Percentiles rank a stretch among this genome's conserved stretches.
Conservation (phyloP, 2,888 invertebrate genomes). For the Epiblema foenella region DNA sequence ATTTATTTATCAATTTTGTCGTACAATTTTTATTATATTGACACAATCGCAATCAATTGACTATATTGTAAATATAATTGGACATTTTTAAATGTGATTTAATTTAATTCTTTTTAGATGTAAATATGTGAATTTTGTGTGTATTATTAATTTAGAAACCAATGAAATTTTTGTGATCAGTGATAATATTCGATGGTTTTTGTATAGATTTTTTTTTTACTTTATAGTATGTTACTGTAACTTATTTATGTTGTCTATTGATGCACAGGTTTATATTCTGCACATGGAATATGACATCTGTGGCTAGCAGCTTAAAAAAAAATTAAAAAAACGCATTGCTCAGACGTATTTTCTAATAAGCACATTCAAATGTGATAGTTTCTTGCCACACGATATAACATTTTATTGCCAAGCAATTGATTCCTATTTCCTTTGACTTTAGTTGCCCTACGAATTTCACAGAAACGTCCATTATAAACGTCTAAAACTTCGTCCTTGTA, state of each 20-base stretch:
- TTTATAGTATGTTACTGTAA: conserved; percentile 72
- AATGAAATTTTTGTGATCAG: conserved; percentile 73
- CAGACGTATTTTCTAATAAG: conserved; percentile 51
- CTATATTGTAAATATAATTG: conserved; percentile 73
- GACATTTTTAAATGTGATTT: conserved; percentile 69
- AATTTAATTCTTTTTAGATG: conserved; percentile 71
- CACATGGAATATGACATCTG: conserved; percentile 58
- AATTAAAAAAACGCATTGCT: conserved; percentile 53
- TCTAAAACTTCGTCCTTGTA: conserved; percentile 80
- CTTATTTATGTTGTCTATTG: conserved; percentile 55
- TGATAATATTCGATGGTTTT: conserved; percentile 70
- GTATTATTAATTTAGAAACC: conserved; percentile 65
- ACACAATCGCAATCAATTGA: conserved; percentile 40
- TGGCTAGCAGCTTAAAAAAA: conserved; percentile 45
- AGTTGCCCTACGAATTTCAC: conserved; percentile 58
- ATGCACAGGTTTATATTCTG: conserved; percentile 61
- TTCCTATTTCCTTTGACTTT: conserved; percentile 64
- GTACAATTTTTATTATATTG: conserved; percentile 39
- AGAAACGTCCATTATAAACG: conserved; percentile 76
- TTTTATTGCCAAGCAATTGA: conserved; percentile 53
- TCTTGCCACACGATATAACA: conserved; percentile 75
- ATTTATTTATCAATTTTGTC: conserved; percentile 26
- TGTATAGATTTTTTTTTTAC: conserved; percentile 73
- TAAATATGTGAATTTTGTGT: conserved; percentile 81
- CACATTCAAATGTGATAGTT: conserved; percentile 75